A percentile compares a stretch with the other conserved stretches of the same genome.
Evolutionary conservation across 2,888 invertebrate species (phyloP).

Genomic region (Nebria salina): DNA sequence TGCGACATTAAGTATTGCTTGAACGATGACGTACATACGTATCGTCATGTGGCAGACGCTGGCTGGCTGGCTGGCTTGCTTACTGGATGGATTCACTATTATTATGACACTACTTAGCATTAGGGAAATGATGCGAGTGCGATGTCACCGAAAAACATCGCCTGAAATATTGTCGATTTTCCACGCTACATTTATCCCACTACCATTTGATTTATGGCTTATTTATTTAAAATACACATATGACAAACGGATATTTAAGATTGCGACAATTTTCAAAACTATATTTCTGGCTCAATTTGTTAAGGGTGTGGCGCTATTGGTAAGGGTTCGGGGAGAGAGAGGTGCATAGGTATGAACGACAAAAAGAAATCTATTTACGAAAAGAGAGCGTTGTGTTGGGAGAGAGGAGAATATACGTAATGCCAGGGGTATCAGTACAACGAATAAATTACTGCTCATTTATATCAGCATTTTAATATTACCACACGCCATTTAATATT

Average conservation of each 20-base stretch:
- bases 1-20: conserved; percentile 62
- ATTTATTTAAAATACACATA: conserved; percentile 3
- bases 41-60: conserved; percentile 8
- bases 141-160: conserved; percentile 22
- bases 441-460: conserved; percentile 51
- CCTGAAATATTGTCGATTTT: conserved; percentile 23
- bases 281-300: too few relatives aligned
- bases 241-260: too few relatives aligned
- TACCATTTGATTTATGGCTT: conserved; percentile 12
- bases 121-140: conserved; percentile 13
- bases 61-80: background rate
- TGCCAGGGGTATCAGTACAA: conserved; percentile 32
- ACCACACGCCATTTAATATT: conserved; percentile 56
- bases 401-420: conserved; percentile 5
- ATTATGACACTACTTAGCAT: conserved; percentile 17
- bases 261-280: too few relatives aligned
- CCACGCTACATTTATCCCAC: conserved; percentile 23
- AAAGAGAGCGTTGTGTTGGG: background rate
- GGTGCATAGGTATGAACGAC: background rate
- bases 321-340: conserved; percentile 25
- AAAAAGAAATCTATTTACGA: conserved; percentile 32
- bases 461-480: conserved; percentile 59
- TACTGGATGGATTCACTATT: background rate
- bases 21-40: conserved; percentile 47
- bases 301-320: background rate